Evolutionary conservation across 2,113 vertebrate genomes (phyloP).

Genomic region (Coracopsis vasa): DNA sequence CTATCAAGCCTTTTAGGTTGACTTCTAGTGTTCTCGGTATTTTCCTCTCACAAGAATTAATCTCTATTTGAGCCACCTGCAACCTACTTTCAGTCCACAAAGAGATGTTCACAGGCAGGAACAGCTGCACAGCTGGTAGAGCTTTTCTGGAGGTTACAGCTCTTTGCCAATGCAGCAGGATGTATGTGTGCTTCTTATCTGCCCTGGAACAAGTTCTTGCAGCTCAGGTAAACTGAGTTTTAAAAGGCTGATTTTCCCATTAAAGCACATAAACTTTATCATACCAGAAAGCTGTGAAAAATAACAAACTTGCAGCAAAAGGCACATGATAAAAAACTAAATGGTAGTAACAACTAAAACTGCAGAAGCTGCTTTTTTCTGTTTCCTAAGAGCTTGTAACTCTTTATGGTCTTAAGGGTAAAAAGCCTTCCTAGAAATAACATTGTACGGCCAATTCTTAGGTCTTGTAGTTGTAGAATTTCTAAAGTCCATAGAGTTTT

Average conservation of each 20-base stretch:
- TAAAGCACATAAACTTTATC: not conserved
- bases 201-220: not conserved
- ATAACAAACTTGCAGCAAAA: not conserved
- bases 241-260: not conserved
- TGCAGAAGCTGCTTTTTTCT: not conserved
- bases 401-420: not conserved
- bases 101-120: not conserved
- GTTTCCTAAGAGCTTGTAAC: not conserved
- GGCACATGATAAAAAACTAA: not conserved
- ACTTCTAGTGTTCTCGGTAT: accelerated
- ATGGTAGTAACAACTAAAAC: not conserved
- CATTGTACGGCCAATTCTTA: not conserved
- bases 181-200: not conserved
- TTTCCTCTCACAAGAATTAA: not conserved
- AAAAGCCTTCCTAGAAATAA: not conserved
- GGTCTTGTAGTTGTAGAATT: not conserved
- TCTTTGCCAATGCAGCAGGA: not conserved
- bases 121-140: not conserved
- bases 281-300: not conserved
- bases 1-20: not conserved
- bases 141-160: not conserved
- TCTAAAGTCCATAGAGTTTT: not conserved
- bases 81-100: not conserved
- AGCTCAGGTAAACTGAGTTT: not conserved
- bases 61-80: not conserved